These are phyloP conservation scores for Cavia porcellus DNA, from an alignment of 2,113 vertebrate genomes.

Conservation along the genomic window DNA sequence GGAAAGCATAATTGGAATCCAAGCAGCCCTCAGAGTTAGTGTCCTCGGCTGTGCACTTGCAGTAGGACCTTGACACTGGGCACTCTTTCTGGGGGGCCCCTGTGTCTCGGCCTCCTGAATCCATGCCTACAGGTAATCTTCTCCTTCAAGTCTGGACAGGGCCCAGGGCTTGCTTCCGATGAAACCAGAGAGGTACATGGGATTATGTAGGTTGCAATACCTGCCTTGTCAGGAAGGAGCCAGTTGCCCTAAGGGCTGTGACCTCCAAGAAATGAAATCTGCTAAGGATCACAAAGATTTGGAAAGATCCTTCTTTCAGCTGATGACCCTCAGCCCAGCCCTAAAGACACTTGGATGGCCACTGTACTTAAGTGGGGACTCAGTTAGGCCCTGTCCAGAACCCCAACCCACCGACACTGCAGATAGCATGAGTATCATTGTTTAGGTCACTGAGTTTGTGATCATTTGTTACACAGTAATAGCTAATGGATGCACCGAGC, in stretches of 20 bases:
- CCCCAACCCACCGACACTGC: not conserved
- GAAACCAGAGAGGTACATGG: rapidly evolving
- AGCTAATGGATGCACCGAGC: not conserved
- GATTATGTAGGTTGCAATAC: rapidly evolving
- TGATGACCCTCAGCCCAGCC: not conserved
- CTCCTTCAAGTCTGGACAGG: not conserved
- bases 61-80: not conserved
- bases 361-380: not conserved
- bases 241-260: not conserved
- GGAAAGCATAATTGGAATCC: not conserved
- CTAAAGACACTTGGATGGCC: not conserved
- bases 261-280: not conserved
- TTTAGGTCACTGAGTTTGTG: not conserved
- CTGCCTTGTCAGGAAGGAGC: not conserved
- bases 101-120: not conserved
- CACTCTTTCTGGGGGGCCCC: too few species aligned
- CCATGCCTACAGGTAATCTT: not conserved
- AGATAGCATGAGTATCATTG: not conserved
- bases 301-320: not conserved
- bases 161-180: not conserved
- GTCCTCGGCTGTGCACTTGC: not conserved
- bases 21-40: not conserved
- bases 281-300: not conserved
- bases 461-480: not conserved
- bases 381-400: not conserved